phyloP scores from a whole-genome alignment of 2,888 invertebrate species.

The Prosapia bicincta region DNA sequence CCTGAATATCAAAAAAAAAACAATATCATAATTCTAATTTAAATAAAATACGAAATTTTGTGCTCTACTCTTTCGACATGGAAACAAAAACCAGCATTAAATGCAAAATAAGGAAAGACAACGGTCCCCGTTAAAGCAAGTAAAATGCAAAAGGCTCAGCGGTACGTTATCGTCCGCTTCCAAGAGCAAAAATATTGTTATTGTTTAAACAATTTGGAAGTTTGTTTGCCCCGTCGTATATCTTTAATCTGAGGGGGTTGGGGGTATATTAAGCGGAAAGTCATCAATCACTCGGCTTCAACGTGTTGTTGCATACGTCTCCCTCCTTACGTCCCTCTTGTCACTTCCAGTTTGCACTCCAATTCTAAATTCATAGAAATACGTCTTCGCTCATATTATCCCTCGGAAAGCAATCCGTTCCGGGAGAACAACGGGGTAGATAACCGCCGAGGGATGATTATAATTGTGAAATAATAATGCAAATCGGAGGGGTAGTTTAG shows the following conservation, averaged over 20 bases:
- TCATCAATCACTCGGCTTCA: slow-evolving; percentile 19
- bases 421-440: neutral
- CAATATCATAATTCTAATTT: too few relatives aligned
- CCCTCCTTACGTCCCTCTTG: neutral
- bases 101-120: too few relatives aligned
- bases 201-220: neutral
- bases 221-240: neutral
- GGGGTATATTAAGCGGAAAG: slow-evolving; percentile 7
- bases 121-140: too few relatives aligned
- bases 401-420: neutral
- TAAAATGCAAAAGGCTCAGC: too few relatives aligned
- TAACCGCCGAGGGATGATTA: too few relatives aligned
- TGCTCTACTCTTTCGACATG: too few relatives aligned
- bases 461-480: too few relatives aligned
- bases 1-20: too few relatives aligned
- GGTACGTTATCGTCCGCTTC: neutral
- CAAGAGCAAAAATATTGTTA: slow-evolving; percentile 1
- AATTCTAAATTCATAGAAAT: neutral
- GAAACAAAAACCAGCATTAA: too few relatives aligned
- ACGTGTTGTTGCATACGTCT: slow-evolving; percentile 18
- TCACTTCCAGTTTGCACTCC: neutral
- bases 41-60: too few relatives aligned
- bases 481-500: too few relatives aligned
- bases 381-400: neutral
- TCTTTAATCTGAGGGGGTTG: neutral